Conservation (phyloP, 2,113 vertebrate species). For the Arvicanthis niloticus region DNA sequence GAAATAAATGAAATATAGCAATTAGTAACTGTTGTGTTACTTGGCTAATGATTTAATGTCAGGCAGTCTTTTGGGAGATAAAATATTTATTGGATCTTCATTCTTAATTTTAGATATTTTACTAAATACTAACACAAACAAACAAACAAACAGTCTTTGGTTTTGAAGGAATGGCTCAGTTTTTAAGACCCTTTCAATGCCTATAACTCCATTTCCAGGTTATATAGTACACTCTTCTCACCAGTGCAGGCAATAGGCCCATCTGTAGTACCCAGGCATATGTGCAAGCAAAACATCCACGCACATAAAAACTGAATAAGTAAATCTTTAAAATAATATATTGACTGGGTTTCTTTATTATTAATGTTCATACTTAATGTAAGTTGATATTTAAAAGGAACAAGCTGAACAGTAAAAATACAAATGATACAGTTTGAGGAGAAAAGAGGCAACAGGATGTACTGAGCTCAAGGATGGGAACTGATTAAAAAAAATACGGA, state of each 20-base stretch:
- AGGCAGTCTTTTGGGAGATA: not conserved
- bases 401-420: too few species aligned
- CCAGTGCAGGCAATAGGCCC: not conserved
- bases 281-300: not conserved
- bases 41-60: not conserved
- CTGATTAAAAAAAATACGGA: too few species aligned
- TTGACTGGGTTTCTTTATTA: too few species aligned
- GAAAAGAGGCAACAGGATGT: too few species aligned
- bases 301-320: not conserved
- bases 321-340: not conserved
- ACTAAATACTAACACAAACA: not conserved
- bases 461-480: too few species aligned
- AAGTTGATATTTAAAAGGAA: too few species aligned
- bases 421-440: too few species aligned
- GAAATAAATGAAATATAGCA: not conserved
- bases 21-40: fast-evolving
- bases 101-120: not conserved
- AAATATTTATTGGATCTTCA: not conserved
- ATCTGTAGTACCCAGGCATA: not conserved
- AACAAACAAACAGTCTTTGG: not conserved
- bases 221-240: not conserved
- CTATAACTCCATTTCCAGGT: not conserved
- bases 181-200: not conserved
- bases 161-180: not conserved
- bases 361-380: too few species aligned